These are phyloP conservation scores for Drosophila azteca DNA, from an alignment of 1,140 invertebrate genomes.

Conservation along the genomic window DNA sequence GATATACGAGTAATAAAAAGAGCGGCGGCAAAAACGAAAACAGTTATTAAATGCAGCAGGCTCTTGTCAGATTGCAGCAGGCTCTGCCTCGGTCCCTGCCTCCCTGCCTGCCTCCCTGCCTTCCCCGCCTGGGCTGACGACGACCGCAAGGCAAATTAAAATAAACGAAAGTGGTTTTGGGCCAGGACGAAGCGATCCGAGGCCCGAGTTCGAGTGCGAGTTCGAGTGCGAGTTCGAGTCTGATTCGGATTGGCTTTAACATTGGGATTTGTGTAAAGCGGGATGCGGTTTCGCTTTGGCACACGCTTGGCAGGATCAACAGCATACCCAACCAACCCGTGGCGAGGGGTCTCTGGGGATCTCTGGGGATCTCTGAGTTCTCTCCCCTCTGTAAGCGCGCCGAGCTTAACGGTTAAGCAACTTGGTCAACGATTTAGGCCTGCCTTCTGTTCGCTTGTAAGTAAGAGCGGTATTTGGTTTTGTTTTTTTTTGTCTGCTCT, in stretches of 20 bases:
- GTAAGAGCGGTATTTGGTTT: slow-evolving; percentile 52
- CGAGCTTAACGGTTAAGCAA: slow-evolving; percentile 66
- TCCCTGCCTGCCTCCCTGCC: slow-evolving; percentile 1
- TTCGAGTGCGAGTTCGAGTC: background rate
- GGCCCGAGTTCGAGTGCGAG: slow-evolving; percentile 14
- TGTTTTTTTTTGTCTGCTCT: slow-evolving; percentile 28
- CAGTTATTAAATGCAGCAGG: slow-evolving; percentile 81
- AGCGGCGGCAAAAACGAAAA: slow-evolving; percentile 73
- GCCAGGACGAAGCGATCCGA: slow-evolving; percentile 55
- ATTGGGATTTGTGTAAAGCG: slow-evolving; percentile 48
- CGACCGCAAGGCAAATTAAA: slow-evolving; percentile 77
- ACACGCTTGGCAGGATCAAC: slow-evolving; percentile 49
- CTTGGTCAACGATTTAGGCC: slow-evolving; percentile 24
- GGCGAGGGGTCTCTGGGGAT: background rate
- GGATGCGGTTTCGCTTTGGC: slow-evolving; percentile 60
- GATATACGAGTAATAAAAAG: slow-evolving; percentile 37
- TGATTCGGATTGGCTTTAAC: slow-evolving; percentile 21
- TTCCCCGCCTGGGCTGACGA: slow-evolving; percentile 2
- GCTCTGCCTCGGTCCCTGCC: slow-evolving; percentile 34
- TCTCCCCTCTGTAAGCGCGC: slow-evolving; percentile 58
- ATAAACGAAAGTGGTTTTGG: slow-evolving; percentile 79
- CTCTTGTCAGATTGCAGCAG: slow-evolving; percentile 79
- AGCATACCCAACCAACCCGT: no score
- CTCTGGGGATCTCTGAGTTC: background rate
- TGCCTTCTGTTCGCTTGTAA: slow-evolving; percentile 46